These are phyloP conservation scores for Nasonia giraulti DNA, from an alignment of 1,140 invertebrate species.

Conservation along the genomic window DNA sequence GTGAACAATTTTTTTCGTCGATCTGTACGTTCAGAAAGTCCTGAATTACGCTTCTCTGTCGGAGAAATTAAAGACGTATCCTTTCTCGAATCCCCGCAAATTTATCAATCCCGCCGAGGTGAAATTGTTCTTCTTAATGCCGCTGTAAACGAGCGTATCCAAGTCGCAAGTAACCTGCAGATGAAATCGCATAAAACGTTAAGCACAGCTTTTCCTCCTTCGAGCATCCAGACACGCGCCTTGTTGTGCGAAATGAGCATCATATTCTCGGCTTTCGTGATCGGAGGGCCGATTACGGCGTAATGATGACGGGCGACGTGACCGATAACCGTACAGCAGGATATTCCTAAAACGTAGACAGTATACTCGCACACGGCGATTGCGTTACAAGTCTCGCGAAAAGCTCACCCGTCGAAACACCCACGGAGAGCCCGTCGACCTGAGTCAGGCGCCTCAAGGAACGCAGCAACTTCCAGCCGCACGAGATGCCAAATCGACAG, in stretches of 20 bases:
- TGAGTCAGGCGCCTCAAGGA: constrained; percentile 69
- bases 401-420: constrained; percentile 77
- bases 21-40: not conserved
- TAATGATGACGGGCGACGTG: constrained; percentile 80
- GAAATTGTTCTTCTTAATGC: constrained; percentile 63
- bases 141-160: constrained; percentile 78
- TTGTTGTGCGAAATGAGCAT: constrained; percentile 51
- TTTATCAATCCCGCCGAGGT: not conserved
- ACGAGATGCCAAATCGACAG: constrained; percentile 29
- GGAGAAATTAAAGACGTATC: not conserved
- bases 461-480: constrained; percentile 65
- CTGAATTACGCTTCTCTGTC: not conserved
- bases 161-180: constrained; percentile 78
- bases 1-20: not conserved
- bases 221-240: constrained; percentile 37
- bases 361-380: too few species aligned
- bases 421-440: constrained; percentile 76
- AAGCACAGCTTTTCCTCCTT: not conserved
- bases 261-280: constrained; percentile 73
- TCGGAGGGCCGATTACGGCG: constrained; percentile 79
- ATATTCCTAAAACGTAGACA: constrained; percentile 61
- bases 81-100: not conserved
- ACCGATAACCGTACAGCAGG: constrained; percentile 82
- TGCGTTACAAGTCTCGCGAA: not conserved
- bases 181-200: not conserved